phyloP scores from a whole-genome alignment of 1,140 invertebrate species.

The Archivesica marissinica region DNA sequence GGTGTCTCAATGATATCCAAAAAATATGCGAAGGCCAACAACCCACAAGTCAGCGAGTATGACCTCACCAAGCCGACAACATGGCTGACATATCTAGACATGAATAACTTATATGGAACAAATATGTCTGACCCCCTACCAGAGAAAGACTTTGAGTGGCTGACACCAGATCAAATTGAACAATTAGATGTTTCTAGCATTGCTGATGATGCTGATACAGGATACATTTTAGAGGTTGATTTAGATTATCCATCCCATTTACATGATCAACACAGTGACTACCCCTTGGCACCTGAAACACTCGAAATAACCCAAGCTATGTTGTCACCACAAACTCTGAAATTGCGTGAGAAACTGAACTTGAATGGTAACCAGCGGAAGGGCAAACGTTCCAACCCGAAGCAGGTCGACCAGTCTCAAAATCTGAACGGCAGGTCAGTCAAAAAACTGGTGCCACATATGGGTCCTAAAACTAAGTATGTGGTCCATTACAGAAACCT shows the following conservation, averaged over 20 bases:
- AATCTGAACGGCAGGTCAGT: too few species aligned
- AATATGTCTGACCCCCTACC: constrained; percentile 50
- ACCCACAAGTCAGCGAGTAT: constrained; percentile 57
- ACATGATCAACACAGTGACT: constrained; percentile 74
- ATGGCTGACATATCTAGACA: constrained; percentile 74
- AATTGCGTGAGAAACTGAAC: background rate
- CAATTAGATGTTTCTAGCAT: constrained; percentile 55
- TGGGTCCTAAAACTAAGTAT: background rate
- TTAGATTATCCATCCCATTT: constrained; percentile 71
- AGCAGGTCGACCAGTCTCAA: too few species aligned
- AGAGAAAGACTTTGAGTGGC: constrained; percentile 74
- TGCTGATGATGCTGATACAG: background rate
- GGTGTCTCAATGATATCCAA: constrained; percentile 67
- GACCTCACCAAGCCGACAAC: constrained; percentile 53
- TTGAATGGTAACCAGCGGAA: background rate
- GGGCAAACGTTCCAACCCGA: too few species aligned
- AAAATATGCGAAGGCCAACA: constrained; percentile 63
- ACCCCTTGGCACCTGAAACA: background rate
- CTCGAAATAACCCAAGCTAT: background rate
- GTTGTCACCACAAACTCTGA: background rate
- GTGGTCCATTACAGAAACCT: constrained; percentile 15
- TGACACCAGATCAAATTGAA: constrained; percentile 46
- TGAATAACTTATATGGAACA: constrained; percentile 68
- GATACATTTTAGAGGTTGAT: constrained; percentile 63
- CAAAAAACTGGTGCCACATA: constrained; percentile 2